Base-by-base conservation (phyloP, 2,797 vertebrate species). In the Squalus acanthias region DNA sequence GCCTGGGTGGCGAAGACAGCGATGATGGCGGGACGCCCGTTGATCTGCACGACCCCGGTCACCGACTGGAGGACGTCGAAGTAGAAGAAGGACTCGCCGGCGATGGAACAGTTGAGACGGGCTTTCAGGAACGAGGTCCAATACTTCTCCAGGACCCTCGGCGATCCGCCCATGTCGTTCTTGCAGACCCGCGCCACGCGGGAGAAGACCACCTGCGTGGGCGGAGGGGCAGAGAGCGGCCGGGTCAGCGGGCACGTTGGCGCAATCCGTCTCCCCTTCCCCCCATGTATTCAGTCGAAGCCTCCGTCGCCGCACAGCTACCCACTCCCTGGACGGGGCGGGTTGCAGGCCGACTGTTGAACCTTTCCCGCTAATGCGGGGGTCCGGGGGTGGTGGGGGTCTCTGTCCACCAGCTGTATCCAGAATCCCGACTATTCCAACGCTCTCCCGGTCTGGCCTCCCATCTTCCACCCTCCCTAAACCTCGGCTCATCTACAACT, bases 61-160 rank as follows among this genome's bases (percentile, higher is more conserved):
- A 98, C 97, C 0, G 98, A 98, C 97, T 99, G 99, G 96, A 99
- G 98, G 13, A 99, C 99, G 0, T 99, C 99, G 0, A 99, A 99
- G 97, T 99, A 99, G 98, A 99, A 99, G 97, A 98, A 97, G 0
- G 87, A 57, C 0, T 89, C 22, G 0, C 87, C 87, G 0, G 53
- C 10, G 0, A 89, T 3, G 22, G 87, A 89, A 97, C 99, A 99
- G 97, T 99, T 99, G 96, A 99, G 98, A 69, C 99, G 98, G 6
- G 99, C 98, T 97, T 99, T 99, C 96, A 99, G 98, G 97, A 99
- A 99, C 0, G 99, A 99, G 0, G 99, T 99, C 99, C 99, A 99
- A 97, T 99, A 99, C 0, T 98, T 98, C 96, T 99, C 99, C 97
- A 99, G 97, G 96, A 99, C 99, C 93, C 99, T 97, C 0, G 99